Conservation (phyloP, 2,797 vertebrate species). For the Steatocranus sp. region DNA sequence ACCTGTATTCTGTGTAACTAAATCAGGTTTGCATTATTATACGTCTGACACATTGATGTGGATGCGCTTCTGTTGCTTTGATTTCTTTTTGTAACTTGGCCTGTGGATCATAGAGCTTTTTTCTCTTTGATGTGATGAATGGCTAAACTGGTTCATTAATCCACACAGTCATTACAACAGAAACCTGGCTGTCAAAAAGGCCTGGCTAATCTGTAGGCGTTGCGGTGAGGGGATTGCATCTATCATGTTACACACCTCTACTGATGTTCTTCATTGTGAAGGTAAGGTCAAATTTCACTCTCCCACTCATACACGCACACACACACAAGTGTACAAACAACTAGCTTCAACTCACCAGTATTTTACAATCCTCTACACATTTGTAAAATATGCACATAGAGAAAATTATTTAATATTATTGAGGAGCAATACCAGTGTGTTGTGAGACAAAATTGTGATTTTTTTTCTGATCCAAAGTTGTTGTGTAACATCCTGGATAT, state of each 20-base stretch:
- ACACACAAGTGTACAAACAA: background rate
- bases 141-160: constrained; percentile 30
- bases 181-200: constrained; percentile 17
- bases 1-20: background rate
- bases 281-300: constrained; percentile 39
- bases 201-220: constrained; percentile 22
- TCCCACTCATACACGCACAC: background rate
- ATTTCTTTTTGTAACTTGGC: background rate
- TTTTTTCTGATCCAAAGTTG: background rate
- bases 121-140: constrained; percentile 24
- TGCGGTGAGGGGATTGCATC: constrained; percentile 34
- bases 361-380: background rate
- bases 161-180: constrained; percentile 16
- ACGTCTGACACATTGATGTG: constrained; percentile 3
- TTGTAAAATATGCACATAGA: background rate
- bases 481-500: background rate
- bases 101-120: background rate
- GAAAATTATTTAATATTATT: accelerated
- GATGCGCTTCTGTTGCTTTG: background rate
- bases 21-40: background rate
- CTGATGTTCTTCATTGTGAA: constrained; percentile 22
- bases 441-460: background rate
- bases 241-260: constrained; percentile 55
- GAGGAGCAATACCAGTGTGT: background rate
- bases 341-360: background rate